These are phyloP conservation scores for Agrotis clavis DNA, from an alignment of 2,888 invertebrate genomes.

Conservation along the genomic window DNA sequence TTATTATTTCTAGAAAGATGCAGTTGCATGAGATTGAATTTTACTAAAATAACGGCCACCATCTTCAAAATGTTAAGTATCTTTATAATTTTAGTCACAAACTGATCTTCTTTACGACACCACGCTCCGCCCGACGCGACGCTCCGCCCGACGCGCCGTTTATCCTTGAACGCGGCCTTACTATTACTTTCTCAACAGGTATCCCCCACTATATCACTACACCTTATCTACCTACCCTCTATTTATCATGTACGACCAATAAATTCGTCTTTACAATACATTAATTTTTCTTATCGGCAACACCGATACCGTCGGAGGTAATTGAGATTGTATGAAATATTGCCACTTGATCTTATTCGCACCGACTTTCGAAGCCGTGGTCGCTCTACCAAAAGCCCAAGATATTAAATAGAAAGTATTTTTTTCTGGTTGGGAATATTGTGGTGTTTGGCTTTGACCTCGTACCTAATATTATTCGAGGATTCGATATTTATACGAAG, in stretches of 20 bases:
- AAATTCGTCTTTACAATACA: conserved; percentile 60
- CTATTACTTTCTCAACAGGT: conserved; percentile 25
- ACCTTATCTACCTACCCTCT: not conserved
- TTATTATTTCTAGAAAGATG: too few relatives aligned
- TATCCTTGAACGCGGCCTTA: too few relatives aligned
- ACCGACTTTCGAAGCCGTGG: conserved; percentile 30
- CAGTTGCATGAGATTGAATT: too few relatives aligned
- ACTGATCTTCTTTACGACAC: too few relatives aligned
- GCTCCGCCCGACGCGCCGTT: too few relatives aligned
- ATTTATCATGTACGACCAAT: conserved; percentile 55
- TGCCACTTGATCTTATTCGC: conserved; percentile 68
- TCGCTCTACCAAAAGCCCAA: not conserved
- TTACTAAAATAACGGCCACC: too few relatives aligned
- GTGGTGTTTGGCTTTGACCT: too few relatives aligned
- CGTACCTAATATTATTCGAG: too few relatives aligned
- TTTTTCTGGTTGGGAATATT: not conserved
- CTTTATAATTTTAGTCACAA: too few relatives aligned
- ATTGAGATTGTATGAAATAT: conserved; percentile 76
- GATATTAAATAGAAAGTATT: not conserved
- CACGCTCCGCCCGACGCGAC: too few relatives aligned
- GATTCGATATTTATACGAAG: too few relatives aligned
- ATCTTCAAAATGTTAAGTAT: too few relatives aligned
- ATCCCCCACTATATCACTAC: conserved; percentile 4
- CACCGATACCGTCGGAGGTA: conserved; percentile 62
- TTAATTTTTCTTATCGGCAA: conserved; percentile 50